These are phyloP conservation scores for Halcyon leucocephala DNA, from an alignment of 2,797 vertebrate species.

Conservation along the genomic window DNA sequence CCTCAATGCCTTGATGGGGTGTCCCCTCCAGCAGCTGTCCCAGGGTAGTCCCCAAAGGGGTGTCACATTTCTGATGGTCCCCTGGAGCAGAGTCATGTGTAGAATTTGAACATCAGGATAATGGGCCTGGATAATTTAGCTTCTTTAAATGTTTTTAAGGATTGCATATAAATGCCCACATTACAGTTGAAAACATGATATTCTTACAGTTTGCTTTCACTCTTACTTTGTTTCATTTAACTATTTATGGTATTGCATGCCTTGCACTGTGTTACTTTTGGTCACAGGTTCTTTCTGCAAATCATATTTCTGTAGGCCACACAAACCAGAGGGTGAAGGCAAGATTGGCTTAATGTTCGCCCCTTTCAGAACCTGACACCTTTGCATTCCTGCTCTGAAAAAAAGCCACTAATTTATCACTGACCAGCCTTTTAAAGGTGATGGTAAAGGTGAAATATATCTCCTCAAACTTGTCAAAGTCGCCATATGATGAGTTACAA, in stretches of 20 bases:
- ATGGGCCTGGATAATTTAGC: background rate
- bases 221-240: background rate
- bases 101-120: background rate
- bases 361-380: background rate
- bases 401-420: background rate
- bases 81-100: background rate
- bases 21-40: background rate
- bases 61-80: background rate
- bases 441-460: background rate
- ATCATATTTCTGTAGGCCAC: background rate
- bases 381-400: background rate
- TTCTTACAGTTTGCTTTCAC: background rate
- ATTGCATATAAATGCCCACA: background rate
- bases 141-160: background rate
- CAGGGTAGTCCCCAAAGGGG: background rate
- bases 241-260: accelerated
- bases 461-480: background rate
- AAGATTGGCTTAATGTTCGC: background rate
- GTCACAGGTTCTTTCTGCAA: background rate
- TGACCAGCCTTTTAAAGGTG: background rate
- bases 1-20: background rate
- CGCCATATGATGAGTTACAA: background rate
- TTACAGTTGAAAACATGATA: background rate
- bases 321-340: background rate
- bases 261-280: background rate